Conservation (phyloP, 2,797 vertebrate species). For the Tolypeutes matacus region DNA sequence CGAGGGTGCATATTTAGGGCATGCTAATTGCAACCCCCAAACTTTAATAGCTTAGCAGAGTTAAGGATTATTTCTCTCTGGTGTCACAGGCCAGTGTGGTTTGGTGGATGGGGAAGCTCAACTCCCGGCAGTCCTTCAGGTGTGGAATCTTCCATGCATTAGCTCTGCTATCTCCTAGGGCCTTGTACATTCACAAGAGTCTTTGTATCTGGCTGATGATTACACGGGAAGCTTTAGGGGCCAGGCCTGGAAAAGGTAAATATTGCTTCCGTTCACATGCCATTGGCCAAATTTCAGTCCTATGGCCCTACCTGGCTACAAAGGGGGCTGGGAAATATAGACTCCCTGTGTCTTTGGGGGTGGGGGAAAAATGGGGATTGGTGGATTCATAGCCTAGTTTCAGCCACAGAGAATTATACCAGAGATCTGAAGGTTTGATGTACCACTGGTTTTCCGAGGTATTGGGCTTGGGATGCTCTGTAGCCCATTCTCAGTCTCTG, state of each 20-base stretch:
- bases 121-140: not conserved
- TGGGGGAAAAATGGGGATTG: not conserved
- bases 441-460: not conserved
- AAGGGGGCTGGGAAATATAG: not conserved
- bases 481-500: accelerated
- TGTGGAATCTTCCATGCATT: not conserved
- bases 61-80: not conserved
- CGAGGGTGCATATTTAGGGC: constrained; percentile 73
- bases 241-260: not conserved
- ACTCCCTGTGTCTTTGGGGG: not conserved
- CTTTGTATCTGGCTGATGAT: not conserved
- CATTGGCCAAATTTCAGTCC: not conserved
- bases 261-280: not conserved
- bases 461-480: not conserved
- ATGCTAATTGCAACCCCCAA: constrained; percentile 58
- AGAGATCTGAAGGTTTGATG: not conserved
- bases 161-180: not conserved
- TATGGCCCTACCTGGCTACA: not conserved
- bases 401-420: accelerated
- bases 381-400: not conserved
- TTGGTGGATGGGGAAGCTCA: not conserved
- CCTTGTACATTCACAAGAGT: not conserved
- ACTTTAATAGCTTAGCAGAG: not conserved
- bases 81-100: not conserved
- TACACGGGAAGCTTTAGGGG: not conserved